These are phyloP conservation scores for Achlya flavicornis DNA, from an alignment of 2,888 invertebrate genomes.

Conservation along the genomic window DNA sequence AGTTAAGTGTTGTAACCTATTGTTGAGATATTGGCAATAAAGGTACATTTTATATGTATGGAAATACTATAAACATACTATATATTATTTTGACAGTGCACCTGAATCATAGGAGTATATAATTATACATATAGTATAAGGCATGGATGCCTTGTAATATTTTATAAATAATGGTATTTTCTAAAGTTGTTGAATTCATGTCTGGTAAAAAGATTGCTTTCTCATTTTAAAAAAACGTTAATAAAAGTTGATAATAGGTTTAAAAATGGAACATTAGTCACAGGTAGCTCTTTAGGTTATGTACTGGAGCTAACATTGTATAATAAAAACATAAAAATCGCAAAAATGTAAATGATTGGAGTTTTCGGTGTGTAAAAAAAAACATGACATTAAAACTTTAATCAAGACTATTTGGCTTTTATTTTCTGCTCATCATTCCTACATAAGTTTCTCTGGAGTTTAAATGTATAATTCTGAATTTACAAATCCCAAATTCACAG, in stretches of 20 bases:
- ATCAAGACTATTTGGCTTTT: slow-evolving; percentile 59
- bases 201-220: slow-evolving; percentile 65
- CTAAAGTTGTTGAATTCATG: slow-evolving; percentile 68
- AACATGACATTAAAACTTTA: slow-evolving; percentile 73
- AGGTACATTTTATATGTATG: slow-evolving; percentile 39
- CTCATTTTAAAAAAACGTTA: slow-evolving; percentile 43
- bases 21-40: slow-evolving; percentile 56
- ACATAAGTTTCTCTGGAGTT: too few relatives aligned
- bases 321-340: slow-evolving; percentile 78
- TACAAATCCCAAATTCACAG: background rate
- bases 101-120: slow-evolving; percentile 49
- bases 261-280: slow-evolving; percentile 70
- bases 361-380: slow-evolving; percentile 58
- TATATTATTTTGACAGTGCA: slow-evolving; percentile 59
- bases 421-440: slow-evolving; percentile 34
- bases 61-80: slow-evolving; percentile 42
- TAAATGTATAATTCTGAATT: background rate
- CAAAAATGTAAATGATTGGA: slow-evolving; percentile 71
- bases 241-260: slow-evolving; percentile 55
- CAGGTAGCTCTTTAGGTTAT: slow-evolving; percentile 65
- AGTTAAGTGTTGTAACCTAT: slow-evolving; percentile 62
- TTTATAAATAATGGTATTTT: slow-evolving; percentile 68
- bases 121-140: slow-evolving; percentile 52
- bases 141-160: slow-evolving; percentile 59
- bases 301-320: slow-evolving; percentile 71